phyloP scores from a whole-genome alignment of 2,113 vertebrate species.

The Myiopsitta monachus region DNA sequence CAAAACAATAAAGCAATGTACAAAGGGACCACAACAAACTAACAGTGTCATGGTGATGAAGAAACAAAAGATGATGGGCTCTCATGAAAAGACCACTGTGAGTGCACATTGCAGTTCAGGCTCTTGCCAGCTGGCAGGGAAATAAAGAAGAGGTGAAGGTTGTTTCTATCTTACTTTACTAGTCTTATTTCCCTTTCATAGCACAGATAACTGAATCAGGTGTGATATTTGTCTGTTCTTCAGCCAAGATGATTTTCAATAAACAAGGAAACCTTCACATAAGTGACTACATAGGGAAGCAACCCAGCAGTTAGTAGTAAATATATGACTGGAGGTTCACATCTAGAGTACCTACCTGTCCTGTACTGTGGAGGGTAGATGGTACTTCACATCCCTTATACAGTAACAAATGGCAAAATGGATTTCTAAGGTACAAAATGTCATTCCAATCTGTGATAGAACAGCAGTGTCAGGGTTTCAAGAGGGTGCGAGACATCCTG shows the following conservation, averaged over 20 bases:
- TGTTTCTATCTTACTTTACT: not conserved
- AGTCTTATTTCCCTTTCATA: not conserved
- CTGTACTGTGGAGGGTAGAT: not conserved
- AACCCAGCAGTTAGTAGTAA: not conserved
- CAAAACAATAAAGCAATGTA: not conserved
- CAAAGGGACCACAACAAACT: not conserved
- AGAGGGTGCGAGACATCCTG: not conserved
- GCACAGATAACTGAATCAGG: not conserved
- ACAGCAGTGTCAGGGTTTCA: not conserved
- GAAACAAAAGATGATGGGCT: not conserved
- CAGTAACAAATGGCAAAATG: not conserved
- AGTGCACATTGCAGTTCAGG: not conserved
- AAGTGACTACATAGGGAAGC: not conserved
- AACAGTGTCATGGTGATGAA: not conserved
- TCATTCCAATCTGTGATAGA: not conserved
- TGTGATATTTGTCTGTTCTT: not conserved
- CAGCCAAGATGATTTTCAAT: not conserved
- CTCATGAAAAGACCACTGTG: not conserved
- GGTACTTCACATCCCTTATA: not conserved
- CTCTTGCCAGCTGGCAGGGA: not conserved
- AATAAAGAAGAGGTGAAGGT: not conserved
- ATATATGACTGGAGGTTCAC: not conserved
- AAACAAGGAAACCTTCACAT: not conserved
- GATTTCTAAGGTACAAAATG: not conserved
- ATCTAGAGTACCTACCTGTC: not conserved